Base-by-base conservation (phyloP, 2,888 invertebrate genomes). In the Cheiracanthium punctorium region DNA sequence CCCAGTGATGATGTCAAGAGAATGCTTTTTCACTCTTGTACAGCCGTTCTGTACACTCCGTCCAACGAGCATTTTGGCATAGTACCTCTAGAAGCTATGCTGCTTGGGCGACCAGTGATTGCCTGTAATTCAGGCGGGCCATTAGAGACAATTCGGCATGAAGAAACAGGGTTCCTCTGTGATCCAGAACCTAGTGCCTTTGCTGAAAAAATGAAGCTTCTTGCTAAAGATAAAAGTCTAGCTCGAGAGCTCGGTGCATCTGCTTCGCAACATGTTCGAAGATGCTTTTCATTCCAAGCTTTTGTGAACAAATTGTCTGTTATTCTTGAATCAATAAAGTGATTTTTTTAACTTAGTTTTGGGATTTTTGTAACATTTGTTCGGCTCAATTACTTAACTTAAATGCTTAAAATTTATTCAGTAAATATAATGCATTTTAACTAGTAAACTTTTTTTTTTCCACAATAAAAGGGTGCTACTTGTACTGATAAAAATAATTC, bases 61-160 rank as follows among this genome's bases (percentile, higher is more conserved):
- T 94, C 95, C 1, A 96, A 96, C 91, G 99, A 99, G 92, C 99
- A 99, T 93, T 99, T 99, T 93, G 99, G 99, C 5, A 99, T 99
- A 90, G 99, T 99, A 10, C 99, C 99, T 0, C 93, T 99, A 77
- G 99, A 99, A 93, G 98, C 98, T 0, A 99, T 99, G 99, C 96
- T 96, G 91, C 95, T 95, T 91, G 93, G 94, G 2, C 96, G 96
- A 90, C 98, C 99, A 4, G 98, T 99, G 0, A 95, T 99, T 89
- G 99, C 99, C 0, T 95, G 96, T 0, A 96, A 97, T 90, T 96
- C 96, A 90, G 99, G 99, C 32, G 99, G 99, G 0, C 99, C 99
- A 0, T 94, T 94, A 0, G 99, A 99, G 92, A 98, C 99, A 0
- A 93, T 99, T 71, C 72, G 94, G 0, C 93, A 96, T 92, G 94